These are phyloP conservation scores for Zaprionus lineosus DNA, from an alignment of 2,888 invertebrate genomes.

Conservation along the genomic window DNA sequence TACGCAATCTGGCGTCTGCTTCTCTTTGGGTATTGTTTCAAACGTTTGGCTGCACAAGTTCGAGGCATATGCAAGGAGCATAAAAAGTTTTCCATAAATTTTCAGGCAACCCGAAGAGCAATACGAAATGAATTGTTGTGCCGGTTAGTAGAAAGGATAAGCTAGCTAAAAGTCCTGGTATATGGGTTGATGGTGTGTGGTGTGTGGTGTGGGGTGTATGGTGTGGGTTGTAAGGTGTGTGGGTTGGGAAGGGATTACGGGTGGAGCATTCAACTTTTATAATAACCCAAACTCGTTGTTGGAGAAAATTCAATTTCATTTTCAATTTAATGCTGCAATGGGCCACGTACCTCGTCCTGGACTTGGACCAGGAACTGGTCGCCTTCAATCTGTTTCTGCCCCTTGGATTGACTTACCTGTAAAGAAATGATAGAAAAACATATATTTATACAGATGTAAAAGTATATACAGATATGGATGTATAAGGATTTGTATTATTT, in stretches of 20 bases:
- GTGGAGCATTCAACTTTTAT: slow-evolving; percentile 49
- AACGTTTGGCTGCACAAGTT: slow-evolving; percentile 1
- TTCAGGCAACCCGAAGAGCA: slow-evolving; percentile 34
- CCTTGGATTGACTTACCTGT: slow-evolving; percentile 68
- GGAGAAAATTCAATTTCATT: slow-evolving; percentile 71
- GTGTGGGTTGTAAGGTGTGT: neutral
- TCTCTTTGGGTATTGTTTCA: slow-evolving; percentile 8
- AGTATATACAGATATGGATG: neutral
- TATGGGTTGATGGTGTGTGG: no score
- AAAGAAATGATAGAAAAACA: slow-evolving; percentile 71
- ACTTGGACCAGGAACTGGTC: no score
- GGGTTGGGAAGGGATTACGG: neutral
- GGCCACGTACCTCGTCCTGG: slow-evolving; percentile 50
- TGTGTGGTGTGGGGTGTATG: neutral
- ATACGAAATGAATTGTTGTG: slow-evolving; percentile 66
- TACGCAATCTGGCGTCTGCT: slow-evolving; percentile 40
- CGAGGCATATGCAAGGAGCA: slow-evolving; percentile 56
- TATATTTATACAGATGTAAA: slow-evolving; percentile 32
- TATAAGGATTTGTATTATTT: slow-evolving; percentile 48
- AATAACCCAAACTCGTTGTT: slow-evolving; percentile 43
- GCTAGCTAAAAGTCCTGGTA: no score
- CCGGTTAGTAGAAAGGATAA: slow-evolving; percentile 34
- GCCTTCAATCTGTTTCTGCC: slow-evolving; percentile 36
- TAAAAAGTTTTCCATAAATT: slow-evolving; percentile 68
- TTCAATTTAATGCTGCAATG: slow-evolving; percentile 74